Evolutionary conservation across 2,797 vertebrate genomes (phyloP).

Genomic region (Pseudotriccus pelzelni): DNA sequence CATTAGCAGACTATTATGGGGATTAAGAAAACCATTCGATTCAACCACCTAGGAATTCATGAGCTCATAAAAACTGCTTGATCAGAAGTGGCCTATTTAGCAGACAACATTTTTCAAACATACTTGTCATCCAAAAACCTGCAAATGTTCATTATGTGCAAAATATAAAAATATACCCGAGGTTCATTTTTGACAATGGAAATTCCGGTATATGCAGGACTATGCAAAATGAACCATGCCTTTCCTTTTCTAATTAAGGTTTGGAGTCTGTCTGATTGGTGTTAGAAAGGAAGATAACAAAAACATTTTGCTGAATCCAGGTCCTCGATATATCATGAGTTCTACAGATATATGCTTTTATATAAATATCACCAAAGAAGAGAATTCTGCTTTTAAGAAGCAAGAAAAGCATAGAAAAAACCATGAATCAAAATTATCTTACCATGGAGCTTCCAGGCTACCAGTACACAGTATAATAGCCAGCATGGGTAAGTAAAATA

Average conservation of each 20-base stretch:
- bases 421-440: slow-evolving; percentile 69
- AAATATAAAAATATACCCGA: not conserved
- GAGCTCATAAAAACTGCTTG: not conserved
- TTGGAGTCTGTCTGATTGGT: slow-evolving; percentile 87
- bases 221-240: slow-evolving; percentile 50
- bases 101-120: not conserved
- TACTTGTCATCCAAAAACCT: not conserved
- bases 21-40: not conserved
- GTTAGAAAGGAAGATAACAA: slow-evolving; percentile 86
- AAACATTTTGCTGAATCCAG: slow-evolving; percentile 86
- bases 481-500: slow-evolving; percentile 81
- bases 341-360: slow-evolving; percentile 84
- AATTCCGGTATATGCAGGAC: not conserved
- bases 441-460: slow-evolving; percentile 78
- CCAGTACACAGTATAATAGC: slow-evolving; percentile 84
- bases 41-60: not conserved
- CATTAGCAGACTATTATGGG: not conserved
- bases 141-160: not conserved
- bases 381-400: slow-evolving; percentile 85
- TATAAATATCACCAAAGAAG: slow-evolving; percentile 88
- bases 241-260: slow-evolving; percentile 78
- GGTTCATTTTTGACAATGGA: not conserved
- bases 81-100: not conserved
- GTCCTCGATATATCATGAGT: slow-evolving; percentile 85
- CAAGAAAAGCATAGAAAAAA: slow-evolving; percentile 73